Evolutionary conservation across 2,888 invertebrate species (phyloP).

Genomic region (Glaucopsyche alexis): DNA sequence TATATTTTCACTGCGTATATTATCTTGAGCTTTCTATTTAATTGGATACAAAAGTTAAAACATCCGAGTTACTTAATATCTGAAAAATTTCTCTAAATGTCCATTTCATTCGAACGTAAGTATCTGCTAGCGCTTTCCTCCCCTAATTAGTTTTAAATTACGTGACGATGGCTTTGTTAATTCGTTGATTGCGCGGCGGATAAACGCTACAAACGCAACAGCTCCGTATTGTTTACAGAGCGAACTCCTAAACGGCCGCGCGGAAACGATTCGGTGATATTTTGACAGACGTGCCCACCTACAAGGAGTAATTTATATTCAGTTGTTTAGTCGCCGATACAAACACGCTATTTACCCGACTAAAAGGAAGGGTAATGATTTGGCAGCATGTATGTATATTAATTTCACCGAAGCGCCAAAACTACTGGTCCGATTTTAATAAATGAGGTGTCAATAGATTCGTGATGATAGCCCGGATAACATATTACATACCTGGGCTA

Average conservation of each 20-base stretch:
- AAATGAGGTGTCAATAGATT: no score
- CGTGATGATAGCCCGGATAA: no score
- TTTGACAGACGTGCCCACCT: not conserved
- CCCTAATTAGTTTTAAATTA: constrained; percentile 77
- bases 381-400: no score
- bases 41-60: constrained; percentile 76
- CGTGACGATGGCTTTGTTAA: constrained; percentile 72
- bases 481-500: no score
- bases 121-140: constrained; percentile 69
- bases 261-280: not conserved
- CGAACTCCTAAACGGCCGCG: not conserved
- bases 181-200: constrained; percentile 60
- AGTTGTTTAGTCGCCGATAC: not conserved
- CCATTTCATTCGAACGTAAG: constrained; percentile 70
- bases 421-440: not conserved
- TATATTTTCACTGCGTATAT: constrained; percentile 49
- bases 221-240: constrained; percentile 18
- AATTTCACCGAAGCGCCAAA: no score
- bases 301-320: not conserved
- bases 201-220: constrained; percentile 38
- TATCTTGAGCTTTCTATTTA: constrained; percentile 72
- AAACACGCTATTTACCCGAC: not conserved
- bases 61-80: constrained; percentile 64
- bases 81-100: constrained; percentile 67
- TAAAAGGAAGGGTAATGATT: no score